phyloP scores from a whole-genome alignment of 2,113 vertebrate species.

The Epinephelus moara region DNA sequence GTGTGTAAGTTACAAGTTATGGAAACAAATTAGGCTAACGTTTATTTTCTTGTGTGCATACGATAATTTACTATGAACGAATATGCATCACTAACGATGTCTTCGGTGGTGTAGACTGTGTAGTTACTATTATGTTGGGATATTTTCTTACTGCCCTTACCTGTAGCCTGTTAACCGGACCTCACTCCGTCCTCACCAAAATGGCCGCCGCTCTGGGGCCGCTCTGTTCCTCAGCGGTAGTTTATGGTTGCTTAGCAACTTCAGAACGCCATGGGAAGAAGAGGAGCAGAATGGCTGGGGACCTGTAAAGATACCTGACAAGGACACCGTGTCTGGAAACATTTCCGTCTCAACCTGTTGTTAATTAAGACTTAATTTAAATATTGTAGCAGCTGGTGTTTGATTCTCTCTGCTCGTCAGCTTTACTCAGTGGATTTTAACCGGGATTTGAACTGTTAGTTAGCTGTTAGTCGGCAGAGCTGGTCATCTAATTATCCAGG shows the following conservation, averaged over 20 bases:
- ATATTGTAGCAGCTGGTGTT: not conserved
- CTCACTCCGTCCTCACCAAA: slow-evolving; percentile 43
- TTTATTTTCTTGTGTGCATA: no score
- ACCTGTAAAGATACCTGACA: not conserved
- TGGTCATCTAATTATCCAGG: not conserved
- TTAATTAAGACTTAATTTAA: not conserved
- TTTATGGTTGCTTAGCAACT: slow-evolving; percentile 84
- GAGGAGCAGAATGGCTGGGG: not conserved
- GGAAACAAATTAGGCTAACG: no score
- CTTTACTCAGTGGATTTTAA: not conserved
- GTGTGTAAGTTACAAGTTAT: no score
- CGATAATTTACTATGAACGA: no score
- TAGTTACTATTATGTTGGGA: no score
- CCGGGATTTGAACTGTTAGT: not conserved
- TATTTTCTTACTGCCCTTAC: not conserved
- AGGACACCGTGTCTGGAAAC: not conserved
- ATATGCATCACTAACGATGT: no score
- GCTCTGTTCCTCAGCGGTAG: not conserved
- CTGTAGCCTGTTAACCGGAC: not conserved
- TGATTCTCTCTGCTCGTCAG: no score
- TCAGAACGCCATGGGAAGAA: slow-evolving; percentile 58
- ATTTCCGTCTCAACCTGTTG: not conserved
- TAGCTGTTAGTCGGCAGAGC: not conserved
- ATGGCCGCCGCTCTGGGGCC: slow-evolving; percentile 39
- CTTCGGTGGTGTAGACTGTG: no score